Evolutionary conservation across 2,113 vertebrate species (phyloP), one percentile per base, ranked within the genome.

Genomic region (Sphaerodactylus townsendi): DNA sequence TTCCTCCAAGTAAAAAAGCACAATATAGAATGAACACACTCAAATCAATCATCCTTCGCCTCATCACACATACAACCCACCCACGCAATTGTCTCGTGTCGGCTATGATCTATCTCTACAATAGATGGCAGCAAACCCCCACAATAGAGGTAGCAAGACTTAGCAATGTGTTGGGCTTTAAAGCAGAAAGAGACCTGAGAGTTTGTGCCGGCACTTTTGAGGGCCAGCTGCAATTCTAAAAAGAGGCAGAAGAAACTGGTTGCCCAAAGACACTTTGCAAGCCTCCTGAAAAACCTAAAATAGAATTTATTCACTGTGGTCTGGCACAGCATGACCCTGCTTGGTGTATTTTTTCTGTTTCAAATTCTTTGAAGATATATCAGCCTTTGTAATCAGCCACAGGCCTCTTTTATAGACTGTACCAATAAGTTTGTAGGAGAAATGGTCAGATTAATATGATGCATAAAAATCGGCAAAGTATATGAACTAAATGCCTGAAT

Each of bases 41-140:
- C 10, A 44, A 25, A 33, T 25, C 7, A 30, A 59, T 1, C 7
- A 15, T 23, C 39, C 44, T 64, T 64, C 30, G 23, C 33, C 68
- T 7, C 68, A 35, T 69, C n/a, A 69, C n/a, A 35, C 65, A 69
- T 10, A 56, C 30, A 75, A 25, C 7, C 28, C 6, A 6, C 39
- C 35, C 53, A 14, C 11, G 37, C 3, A 19, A 21, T 9, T 17
- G 4, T 0, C 15, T 10, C 15, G 2, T 68, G 10, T 1, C 21
- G 5, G 28, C 33, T 11, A 1, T 3, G 77, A n/a, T 8, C 62
- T 3, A 79, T 76, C 2, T 90, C 48, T 53, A 90, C 92, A 13
- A 84, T 90, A 92, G 93, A 77, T 92, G 91, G 90, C 91, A 91
- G 92, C 92, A 94, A 82, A 85, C 62, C 68, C 84, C 89, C 87